Evolutionary conservation across 2,888 invertebrate species (phyloP).

Genomic region (Phyllotreta striolata): DNA sequence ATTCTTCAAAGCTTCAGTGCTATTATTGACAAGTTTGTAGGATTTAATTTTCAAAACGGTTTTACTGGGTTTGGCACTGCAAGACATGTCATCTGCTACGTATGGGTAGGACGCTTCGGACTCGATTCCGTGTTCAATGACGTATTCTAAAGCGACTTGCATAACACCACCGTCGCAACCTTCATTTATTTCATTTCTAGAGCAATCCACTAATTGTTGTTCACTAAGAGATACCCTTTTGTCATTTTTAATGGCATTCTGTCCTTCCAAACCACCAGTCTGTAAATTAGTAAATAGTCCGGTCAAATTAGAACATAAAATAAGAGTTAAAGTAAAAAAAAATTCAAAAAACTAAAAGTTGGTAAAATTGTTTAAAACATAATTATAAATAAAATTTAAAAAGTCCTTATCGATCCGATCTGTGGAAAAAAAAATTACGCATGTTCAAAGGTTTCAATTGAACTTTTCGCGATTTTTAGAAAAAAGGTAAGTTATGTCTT

Average conservation of each 20-base stretch:
- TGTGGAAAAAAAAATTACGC: no score
- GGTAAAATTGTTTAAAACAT: no score
- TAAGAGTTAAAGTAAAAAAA: no score
- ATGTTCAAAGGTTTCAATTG: no score
- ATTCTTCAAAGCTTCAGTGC: no score
- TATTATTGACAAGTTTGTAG: not conserved
- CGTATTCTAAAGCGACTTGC: slow-evolving; percentile 85
- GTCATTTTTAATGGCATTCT: slow-evolving; percentile 11
- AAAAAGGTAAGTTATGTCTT: not conserved
- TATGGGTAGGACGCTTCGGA: slow-evolving; percentile 89
- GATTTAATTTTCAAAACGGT: not conserved
- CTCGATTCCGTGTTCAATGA: slow-evolving; percentile 81
- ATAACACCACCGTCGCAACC: slow-evolving; percentile 81
- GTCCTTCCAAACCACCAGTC: slow-evolving; percentile 18
- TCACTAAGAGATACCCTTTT: slow-evolving; percentile 74
- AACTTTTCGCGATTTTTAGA: no score
- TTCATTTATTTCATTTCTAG: slow-evolving; percentile 77
- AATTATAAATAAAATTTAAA: not conserved
- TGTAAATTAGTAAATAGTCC: not conserved
- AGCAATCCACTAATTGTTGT: slow-evolving; percentile 89
- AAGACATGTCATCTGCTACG: slow-evolving; percentile 75
- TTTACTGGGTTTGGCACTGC: slow-evolving; percentile 58
- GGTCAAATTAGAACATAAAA: not conserved
- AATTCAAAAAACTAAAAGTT: no score
- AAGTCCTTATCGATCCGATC: no score